Evolutionary conservation across 1,140 invertebrate genomes (phyloP).

Genomic region (Drosophila oshimai): DNA sequence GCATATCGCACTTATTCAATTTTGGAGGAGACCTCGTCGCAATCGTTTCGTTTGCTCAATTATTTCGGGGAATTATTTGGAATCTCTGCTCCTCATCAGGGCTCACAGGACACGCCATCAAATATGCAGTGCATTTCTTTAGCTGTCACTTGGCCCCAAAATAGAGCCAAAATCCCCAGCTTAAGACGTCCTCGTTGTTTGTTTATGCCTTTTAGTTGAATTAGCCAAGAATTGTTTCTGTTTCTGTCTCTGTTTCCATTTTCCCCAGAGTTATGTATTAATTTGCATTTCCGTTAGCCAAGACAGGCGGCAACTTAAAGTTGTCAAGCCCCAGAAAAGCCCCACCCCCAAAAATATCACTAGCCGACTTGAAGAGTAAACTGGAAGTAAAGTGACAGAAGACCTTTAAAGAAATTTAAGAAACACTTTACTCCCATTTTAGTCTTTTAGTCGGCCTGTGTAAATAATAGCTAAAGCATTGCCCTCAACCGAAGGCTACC

Average conservation of each 20-base stretch:
- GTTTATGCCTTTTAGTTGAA: constrained; percentile 53
- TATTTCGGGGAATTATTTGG: constrained; percentile 6
- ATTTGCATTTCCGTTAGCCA: constrained; percentile 58
- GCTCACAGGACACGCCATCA: not conserved
- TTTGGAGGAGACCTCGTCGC: constrained; percentile 1
- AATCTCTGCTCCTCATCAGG: not conserved
- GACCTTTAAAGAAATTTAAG: not conserved
- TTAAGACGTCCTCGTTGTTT: constrained; percentile 59
- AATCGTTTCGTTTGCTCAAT: constrained; percentile 23
- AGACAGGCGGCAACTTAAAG: constrained; percentile 54
- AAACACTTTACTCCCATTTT: not conserved
- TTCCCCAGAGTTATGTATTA: constrained; percentile 22
- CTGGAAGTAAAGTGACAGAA: not conserved
- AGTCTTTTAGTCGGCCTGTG: not conserved
- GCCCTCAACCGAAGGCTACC: not conserved
- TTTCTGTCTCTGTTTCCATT: constrained; percentile 9
- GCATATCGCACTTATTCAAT: constrained; percentile 8
- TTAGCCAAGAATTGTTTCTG: constrained; percentile 35
- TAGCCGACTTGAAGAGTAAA: not conserved
- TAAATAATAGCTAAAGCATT: constrained; percentile 11
- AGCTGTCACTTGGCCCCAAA: not conserved
- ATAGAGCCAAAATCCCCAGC: constrained; percentile 18
- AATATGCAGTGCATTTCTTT: not conserved
- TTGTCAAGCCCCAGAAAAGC: constrained; percentile 31
- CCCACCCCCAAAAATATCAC: constrained; percentile 8